Base-by-base conservation (phyloP, 2,888 invertebrate genomes). In the Nebria salina region DNA sequence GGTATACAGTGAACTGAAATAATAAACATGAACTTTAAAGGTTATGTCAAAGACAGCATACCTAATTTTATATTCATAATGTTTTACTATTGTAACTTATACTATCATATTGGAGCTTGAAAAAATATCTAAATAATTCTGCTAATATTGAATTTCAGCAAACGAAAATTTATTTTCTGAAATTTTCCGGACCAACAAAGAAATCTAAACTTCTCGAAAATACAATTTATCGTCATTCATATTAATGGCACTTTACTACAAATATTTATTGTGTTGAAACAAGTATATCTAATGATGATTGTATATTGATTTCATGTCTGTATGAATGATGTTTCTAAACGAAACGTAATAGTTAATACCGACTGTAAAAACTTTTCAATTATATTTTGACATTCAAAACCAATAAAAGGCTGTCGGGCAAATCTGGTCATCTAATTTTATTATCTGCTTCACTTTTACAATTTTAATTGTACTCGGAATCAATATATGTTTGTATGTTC, bases 361-460 rank as follows among this genome's bases (percentile, higher is more conserved):
- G 2, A 54, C 54, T 54, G 8, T 54, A 54, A 54, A 54, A 54
- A 54, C 54, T 54, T 54, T 54, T 54, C 54, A 11, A 54, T 54
- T 54, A 54, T 54, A 54, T 54, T 54, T 8, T 54, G 54, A 54
- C 54, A 54, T 54, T 54, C 54, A 54, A 54, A 54, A 54, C 54
- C 54, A 54, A 54, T 54, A 54, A 54, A 54, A 54, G 7, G 8
- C 8, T 54, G 54, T 54, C 54, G 54, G 8, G 54, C 54, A 54
- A 54, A 54, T 54, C 54, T 54, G 54, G 54, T 54, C 54, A 54
- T 54, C 54, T 54, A 54, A 54, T 54, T 54, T 54, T 54, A 54
- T 54, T 54, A 54, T 54, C 54, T 54, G 54, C 13, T 54, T 54
- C 13, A 54, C 54, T 11, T 54, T 54, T 54, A 54, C 54, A 54